phyloP scores from a whole-genome alignment of 2,888 invertebrate species.

The Aphodius granarius region DNA sequence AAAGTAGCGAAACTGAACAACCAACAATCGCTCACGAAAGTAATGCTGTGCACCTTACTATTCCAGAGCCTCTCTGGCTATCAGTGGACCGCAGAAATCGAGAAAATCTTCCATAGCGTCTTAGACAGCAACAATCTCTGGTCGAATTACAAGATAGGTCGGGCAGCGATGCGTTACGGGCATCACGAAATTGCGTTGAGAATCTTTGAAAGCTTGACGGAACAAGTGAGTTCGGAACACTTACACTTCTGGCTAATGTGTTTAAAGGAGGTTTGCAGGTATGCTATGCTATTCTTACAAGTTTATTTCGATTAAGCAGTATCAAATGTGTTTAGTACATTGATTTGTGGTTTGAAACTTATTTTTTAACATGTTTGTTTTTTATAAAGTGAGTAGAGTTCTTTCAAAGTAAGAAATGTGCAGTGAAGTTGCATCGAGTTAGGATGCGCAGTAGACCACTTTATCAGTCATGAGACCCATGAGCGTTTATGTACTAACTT shows the following conservation, averaged over 20 bases:
- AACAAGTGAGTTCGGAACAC: slow-evolving; percentile 75
- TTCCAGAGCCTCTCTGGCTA: slow-evolving; percentile 79
- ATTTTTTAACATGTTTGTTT: too few relatives aligned
- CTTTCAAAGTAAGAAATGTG: too few relatives aligned
- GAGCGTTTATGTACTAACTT: too few relatives aligned
- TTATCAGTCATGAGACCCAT: too few relatives aligned
- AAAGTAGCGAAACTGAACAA: slow-evolving; percentile 39
- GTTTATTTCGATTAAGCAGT: too few relatives aligned
- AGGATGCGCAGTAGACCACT: too few relatives aligned
- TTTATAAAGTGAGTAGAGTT: too few relatives aligned
- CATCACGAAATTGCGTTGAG: slow-evolving; percentile 65
- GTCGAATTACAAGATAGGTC: slow-evolving; percentile 84
- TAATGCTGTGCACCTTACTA: slow-evolving; percentile 80
- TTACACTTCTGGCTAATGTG: slow-evolving; percentile 87
- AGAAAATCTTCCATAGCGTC: slow-evolving; percentile 59
- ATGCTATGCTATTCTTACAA: slow-evolving; percentile 69
- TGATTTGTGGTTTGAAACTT: too few relatives aligned
- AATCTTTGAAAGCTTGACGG: slow-evolving; percentile 61
- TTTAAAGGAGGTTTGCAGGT: slow-evolving; percentile 73
- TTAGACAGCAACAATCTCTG: slow-evolving; percentile 66
- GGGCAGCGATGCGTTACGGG: slow-evolving; percentile 82
- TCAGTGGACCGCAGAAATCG: slow-evolving; percentile 65
- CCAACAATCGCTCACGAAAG: slow-evolving; percentile 59
- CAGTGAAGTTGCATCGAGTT: too few relatives aligned
- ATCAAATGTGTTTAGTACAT: too few relatives aligned